Base-by-base conservation (phyloP, 2,113 vertebrate genomes). In the Hemicordylus capensis region DNA sequence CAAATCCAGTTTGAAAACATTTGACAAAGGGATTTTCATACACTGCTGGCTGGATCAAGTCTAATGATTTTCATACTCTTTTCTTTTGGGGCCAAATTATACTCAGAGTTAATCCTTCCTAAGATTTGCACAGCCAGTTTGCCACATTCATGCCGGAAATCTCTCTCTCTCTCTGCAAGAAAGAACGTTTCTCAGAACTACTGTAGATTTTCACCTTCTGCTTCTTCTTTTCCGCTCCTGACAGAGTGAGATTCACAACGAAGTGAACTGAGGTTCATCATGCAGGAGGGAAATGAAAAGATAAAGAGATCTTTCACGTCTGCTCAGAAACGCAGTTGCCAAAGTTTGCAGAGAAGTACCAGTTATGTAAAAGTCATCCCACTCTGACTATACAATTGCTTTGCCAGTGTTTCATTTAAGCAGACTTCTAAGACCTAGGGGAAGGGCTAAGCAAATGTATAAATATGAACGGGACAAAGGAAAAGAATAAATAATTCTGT, bases 211-310 rank as follows among this genome's bases (percentile, higher is more conserved):
- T 28, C 46, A 4, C 85, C 81, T 80, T 39, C 51, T 85, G 20
- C 51, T 80, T 28, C 51, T 58, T 44, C 37, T 82, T 10, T 26
- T 77, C 4, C 48, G 83, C 26, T 61, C 64, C 46, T n/a, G 6
- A 39, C 70, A 76, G 85, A 51, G 34, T 51, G 83, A 86, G 72
- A 83, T 80, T 22, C 73, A 82, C 63, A 80, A 81, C 84, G 91
- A 85, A 69, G 19, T 59, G 83, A 85, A 81, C 39, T 8, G 19
- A 69, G 19, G 12, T 63, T 81, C 39, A 76, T 56, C 6, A 66
- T 0, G 0, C 51, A 70, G 48, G 1, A 39, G 59, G 64, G 84
- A 84, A 83, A 76, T 61, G 0, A 54, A 39, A 56, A 54, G 79
- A 39, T 61, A 61, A 63, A 63, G 37, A 14, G 61, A 14, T 67